A percentile compares a stretch with the other conserved stretches of the same genome.
Conservation (phyloP, 23 tunicate genomes). For the Aplidium turbinatum region DNA sequence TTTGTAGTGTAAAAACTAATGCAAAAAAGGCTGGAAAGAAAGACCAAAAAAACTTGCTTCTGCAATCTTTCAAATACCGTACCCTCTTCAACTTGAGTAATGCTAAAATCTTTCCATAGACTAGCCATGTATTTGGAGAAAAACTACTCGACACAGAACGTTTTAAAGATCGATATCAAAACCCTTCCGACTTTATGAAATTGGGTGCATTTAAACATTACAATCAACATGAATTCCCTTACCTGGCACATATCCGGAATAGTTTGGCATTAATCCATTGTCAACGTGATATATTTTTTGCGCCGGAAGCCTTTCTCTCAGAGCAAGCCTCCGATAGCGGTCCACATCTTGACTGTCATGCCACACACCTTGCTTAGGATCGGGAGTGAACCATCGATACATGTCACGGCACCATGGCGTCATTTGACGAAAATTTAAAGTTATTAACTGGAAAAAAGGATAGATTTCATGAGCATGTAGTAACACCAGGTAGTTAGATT, state of each 20-base stretch:
- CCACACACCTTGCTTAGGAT: constrained; percentile 76
- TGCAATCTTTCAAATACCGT: no score
- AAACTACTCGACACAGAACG: no score
- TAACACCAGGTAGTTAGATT: not conserved
- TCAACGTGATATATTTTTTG: constrained; percentile 67
- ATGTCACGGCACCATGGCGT: constrained; percentile 95
- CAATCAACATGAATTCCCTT: no score
- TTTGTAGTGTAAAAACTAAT: no score
- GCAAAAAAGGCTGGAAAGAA: no score
- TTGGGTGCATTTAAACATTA: no score
- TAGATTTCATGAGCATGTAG: not conserved
- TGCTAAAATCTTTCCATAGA: no score
- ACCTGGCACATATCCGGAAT: constrained; percentile 92
- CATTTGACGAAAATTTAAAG: constrained; percentile 64
- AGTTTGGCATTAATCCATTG: constrained; percentile 62
- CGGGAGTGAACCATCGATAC: constrained; percentile 96
- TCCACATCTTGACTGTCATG: constrained; percentile 69
- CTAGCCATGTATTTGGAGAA: no score
- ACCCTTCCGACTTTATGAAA: no score
- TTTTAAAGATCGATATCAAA: no score
- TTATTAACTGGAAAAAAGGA: constrained; percentile 59
- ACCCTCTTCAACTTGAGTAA: no score
- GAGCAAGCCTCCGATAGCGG: constrained; percentile 57
- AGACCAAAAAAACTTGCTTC: no score
- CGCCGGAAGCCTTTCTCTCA: constrained; percentile 56